Conservation (phyloP, 1,140 invertebrate genomes). For the Drosophila trapezifrons region DNA sequence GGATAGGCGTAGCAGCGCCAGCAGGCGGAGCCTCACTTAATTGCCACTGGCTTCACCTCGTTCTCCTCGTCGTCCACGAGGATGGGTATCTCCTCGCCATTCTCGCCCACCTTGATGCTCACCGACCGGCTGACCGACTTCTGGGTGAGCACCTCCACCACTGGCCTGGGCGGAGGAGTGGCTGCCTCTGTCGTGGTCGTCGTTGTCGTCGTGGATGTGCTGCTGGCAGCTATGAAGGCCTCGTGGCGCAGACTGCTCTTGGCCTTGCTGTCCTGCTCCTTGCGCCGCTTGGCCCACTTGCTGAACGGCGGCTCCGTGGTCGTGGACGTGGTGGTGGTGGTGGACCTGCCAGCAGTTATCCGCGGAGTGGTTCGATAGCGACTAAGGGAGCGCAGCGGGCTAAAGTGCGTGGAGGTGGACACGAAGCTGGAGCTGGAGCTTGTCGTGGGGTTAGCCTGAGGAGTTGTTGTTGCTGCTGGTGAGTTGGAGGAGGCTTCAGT, state of each 20-base stretch:
- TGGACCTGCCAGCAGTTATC: conserved; percentile 61
- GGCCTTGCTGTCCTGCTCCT: conserved; percentile 74
- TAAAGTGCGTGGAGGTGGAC: conserved; percentile 64
- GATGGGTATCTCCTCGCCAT: conserved; percentile 79
- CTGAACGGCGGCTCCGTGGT: conserved; percentile 56
- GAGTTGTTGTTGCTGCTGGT: conserved; percentile 8
- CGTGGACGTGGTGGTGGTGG: conserved; percentile 54
- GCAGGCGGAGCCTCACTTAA: background rate
- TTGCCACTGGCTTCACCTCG: conserved; percentile 67
- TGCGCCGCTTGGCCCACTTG: conserved; percentile 78
- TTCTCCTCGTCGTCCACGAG: conserved; percentile 75
- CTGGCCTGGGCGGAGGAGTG: conserved; percentile 30
- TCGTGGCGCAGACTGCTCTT: conserved; percentile 65
- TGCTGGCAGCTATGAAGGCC: conserved; percentile 42
- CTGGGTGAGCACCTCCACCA: conserved; percentile 76
- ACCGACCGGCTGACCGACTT: conserved; percentile 81
- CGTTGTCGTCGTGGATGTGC: conserved; percentile 18
- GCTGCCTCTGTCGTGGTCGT: conserved; percentile 7
- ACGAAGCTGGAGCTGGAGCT: conserved; percentile 52
- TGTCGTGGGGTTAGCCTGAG: background rate
- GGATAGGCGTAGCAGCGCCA: too few relatives aligned
- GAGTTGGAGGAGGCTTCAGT: background rate
- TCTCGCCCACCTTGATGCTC: conserved; percentile 78
- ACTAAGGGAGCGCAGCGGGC: conserved; percentile 61
- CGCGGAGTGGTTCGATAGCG: conserved; percentile 71